Percentiles rank a stretch among this genome's conserved stretches.
These are phyloP conservation scores for Polydrusus pterygomalis DNA, from an alignment of 2,888 invertebrate species.

Conservation along the genomic window DNA sequence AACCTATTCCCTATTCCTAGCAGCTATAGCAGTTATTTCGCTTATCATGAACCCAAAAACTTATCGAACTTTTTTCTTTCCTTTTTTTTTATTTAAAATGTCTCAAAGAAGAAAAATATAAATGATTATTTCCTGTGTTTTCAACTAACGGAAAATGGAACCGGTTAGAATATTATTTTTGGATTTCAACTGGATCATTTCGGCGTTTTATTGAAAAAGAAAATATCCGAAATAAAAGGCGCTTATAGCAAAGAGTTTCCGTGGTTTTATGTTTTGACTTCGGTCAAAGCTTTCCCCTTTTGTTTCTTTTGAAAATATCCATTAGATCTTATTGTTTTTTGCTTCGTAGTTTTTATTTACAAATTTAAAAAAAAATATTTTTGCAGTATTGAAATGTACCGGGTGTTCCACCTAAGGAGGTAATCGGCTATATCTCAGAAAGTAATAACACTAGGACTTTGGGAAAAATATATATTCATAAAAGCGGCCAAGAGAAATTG, in stretches of 20 bases:
- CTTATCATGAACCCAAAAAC: too few relatives aligned
- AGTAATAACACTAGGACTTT: too few relatives aligned
- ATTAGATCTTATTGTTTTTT: not conserved
- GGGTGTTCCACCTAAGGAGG: too few relatives aligned
- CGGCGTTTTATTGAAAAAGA: not conserved
- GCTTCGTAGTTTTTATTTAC: not conserved
- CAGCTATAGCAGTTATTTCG: too few relatives aligned
- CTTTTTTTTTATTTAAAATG: not conserved
- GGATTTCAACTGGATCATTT: conserved; percentile 17
- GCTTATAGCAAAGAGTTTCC: conserved; percentile 5
- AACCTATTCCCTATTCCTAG: too few relatives aligned
- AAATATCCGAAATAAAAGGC: conserved; percentile 22
- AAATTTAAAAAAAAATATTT: not conserved
- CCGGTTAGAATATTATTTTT: conserved; percentile 8
- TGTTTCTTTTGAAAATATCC: conserved; percentile 20
- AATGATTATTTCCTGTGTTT: conserved; percentile 1
- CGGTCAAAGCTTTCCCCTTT: conserved; percentile 4
- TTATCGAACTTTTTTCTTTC: not conserved
- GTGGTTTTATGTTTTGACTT: conserved; percentile 8
- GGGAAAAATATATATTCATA: too few relatives aligned
- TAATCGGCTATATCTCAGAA: too few relatives aligned
- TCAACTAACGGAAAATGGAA: not conserved
- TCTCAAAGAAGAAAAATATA: not conserved
- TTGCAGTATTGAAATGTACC: too few relatives aligned
- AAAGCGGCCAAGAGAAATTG: too few relatives aligned